Evolutionary conservation across 2,797 vertebrate genomes (phyloP), one percentile per base, ranked within the genome.

Genomic region (Enteromius thamalakanensis): DNA sequence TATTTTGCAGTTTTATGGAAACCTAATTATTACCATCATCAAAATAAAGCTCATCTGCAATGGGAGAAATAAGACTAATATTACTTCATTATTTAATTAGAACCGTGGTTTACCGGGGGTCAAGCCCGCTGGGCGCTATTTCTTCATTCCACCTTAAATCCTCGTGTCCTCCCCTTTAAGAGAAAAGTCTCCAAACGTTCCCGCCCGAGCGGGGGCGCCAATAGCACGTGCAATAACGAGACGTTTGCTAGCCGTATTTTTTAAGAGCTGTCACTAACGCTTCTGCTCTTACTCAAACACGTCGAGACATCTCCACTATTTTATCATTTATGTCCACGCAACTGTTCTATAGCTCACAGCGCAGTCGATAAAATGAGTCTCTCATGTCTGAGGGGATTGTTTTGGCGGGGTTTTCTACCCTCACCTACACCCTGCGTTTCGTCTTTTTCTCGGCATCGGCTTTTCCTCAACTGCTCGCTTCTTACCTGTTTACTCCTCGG

Each of bases 111-210:
- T 19, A 9, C 37, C 19, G 2, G 45, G 29, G 40, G 81, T 40
- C 72, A 23, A 55, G 37, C 32, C 55, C 71, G 21, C n/a, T 82
- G 40, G 42, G 4, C 6, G 23, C 40, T 10, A 78, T 45, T 55
- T 67, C 12, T 76, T 72, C 80, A 76, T 84, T 89, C 88, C 88
- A 88, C 87, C 88, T 89, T 88, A 89, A 89, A 86, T 58, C 1
- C 15, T 23, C 5, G 19, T 45, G 76, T 69, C 88, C 84, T 81
- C 88, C 84, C 86, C 78, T 83, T 86, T 84, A 84, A 86, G 60
- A 87, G 84, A 67, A 76, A 51, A 32, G 21, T 79, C 51, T 32
- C 1, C 6, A 68, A 12, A 17, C 23, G 1, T 55, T 7, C 0
- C 14, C 45, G 40, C 14, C 53, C 84, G 51, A 47, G 37, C 42